Conservation (phyloP, 2,113 vertebrate species). For the Cynoglossus semilaevis region DNA sequence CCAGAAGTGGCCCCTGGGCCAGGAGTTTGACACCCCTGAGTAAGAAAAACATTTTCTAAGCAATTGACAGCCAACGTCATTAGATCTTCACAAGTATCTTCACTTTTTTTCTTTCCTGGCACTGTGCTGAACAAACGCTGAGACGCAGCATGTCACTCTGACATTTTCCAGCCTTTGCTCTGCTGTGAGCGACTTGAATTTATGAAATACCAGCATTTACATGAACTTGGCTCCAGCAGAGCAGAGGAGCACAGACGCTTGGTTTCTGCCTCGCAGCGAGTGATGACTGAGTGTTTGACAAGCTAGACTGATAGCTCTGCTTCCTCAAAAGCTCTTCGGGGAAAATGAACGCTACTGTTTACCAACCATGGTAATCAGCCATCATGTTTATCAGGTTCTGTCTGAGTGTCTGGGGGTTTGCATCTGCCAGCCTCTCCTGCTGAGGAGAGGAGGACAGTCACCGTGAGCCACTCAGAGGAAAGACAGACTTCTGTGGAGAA, state of each 20-base stretch:
- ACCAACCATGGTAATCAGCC: constrained; percentile 8
- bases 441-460: constrained; percentile 24
- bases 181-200: background rate
- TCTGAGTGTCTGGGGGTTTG: constrained; percentile 20
- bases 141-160: constrained; percentile 6
- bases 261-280: background rate
- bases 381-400: constrained; percentile 29
- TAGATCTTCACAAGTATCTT: background rate
- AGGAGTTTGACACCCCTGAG: too few relatives aligned
- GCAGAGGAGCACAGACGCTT: background rate
- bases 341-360: constrained; percentile 6
- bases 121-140: background rate
- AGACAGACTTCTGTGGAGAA: constrained; percentile 3
- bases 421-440: constrained; percentile 25
- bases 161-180: background rate
- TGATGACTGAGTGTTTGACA: background rate
- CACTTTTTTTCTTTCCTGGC: background rate
- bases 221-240: background rate
- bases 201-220: constrained; percentile 11
- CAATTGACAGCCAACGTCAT: too few relatives aligned
- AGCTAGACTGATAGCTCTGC: constrained; percentile 11
- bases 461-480: constrained; percentile 6
- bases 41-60: too few relatives aligned
- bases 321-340: background rate
- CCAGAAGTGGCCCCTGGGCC: too few relatives aligned